Base-by-base conservation (phyloP, 1,140 invertebrate genomes). In the Dysdera silvatica region DNA sequence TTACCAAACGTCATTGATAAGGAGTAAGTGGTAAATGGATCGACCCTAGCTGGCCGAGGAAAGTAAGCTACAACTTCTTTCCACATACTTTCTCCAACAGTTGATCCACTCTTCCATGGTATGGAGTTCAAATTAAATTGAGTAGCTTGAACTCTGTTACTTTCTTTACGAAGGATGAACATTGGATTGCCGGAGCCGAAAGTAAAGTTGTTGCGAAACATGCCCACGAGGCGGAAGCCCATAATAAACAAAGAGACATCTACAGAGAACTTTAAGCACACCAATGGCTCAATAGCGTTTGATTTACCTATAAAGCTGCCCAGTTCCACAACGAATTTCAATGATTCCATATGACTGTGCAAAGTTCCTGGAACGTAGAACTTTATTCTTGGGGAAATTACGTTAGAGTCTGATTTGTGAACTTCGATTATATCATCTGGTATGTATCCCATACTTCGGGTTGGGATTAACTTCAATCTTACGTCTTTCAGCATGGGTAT, bases 101-200 rank as follows among this genome's bases (percentile, higher is more conserved):
- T 16, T n/a, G 52, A 4, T 0, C 61, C 61, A 24, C 24, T 48
- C 5, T 31, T 56, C 61, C 61, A 63, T 23, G 61, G 32, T 20
- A 63, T 18, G 2, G 61, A 63, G 4, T 37, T 55, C 2, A 63
- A 29, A 18, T 55, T 63, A 43, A 63, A 56, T 23, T 56, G 61
- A n/a, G n/a, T n/a, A n/a, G n/a, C n/a, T n/a, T n/a, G n/a, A n/a
- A n/a, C n/a, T n/a, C n/a, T n/a, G n/a, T n/a, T n/a, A n/a, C n/a
- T n/a, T n/a, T n/a, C n/a, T n/a, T n/a, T n/a, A n/a, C n/a, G n/a
- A n/a, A n/a, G n/a, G n/a, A n/a, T n/a, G n/a, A 52, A 28, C 8
- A 10, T 3, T 14, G 2, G 40, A 43, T 51, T 14, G 51, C 57
- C 32, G 8, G n/a, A 10, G 16, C 35, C 18, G n/a, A 49, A 35